Base-by-base conservation (phyloP, 2,888 invertebrate species). In the Trichogramma evanescens region DNA sequence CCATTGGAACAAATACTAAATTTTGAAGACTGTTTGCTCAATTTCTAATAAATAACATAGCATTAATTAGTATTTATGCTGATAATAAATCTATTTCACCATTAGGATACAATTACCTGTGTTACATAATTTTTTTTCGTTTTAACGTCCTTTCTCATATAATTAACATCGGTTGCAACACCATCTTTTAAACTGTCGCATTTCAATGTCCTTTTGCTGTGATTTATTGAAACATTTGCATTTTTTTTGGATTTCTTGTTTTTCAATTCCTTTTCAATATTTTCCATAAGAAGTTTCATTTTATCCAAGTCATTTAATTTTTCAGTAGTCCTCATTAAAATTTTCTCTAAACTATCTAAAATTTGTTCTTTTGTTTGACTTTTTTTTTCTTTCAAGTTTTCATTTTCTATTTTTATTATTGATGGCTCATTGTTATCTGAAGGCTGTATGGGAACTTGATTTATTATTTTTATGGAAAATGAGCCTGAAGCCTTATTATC, bases 21-120 rank as follows among this genome's bases (percentile, higher is more conserved):
- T 52, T 64, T 64, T 7, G 63, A 64, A 45, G 51, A 51, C 39
- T 56, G 50, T 39, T 52, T 58, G n/a, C 54, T 62, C 40, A 45
- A 49, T 13, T 49, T 49, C 59, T 60, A 40, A 7, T 4, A 56
- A 53, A 41, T 6, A 6, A 8, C 49, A 38, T 39, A 13, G 41
- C 5, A 42, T 9, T 46, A 1, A 10, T 48, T 39, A 42, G 13
- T 49, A 50, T 43, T 49, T 57, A 13, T 50, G 53, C 26, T 8
- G 50, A 13, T 42, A 10, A 40, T 46, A 54, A 26, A 8, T 52
- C 42, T 56, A 43, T 54, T 39, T 54, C 1, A n/a, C 5, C 42
- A 45, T 49, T 56, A n/a, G 8, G 26, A 26, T 8, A 38, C 26
- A 41, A 40, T 9, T 46, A 63, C 54, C 41, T 61, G 39, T 50